Evolutionary conservation across 2,797 vertebrate species (phyloP).

Genomic region (Anguilla megastoma): DNA sequence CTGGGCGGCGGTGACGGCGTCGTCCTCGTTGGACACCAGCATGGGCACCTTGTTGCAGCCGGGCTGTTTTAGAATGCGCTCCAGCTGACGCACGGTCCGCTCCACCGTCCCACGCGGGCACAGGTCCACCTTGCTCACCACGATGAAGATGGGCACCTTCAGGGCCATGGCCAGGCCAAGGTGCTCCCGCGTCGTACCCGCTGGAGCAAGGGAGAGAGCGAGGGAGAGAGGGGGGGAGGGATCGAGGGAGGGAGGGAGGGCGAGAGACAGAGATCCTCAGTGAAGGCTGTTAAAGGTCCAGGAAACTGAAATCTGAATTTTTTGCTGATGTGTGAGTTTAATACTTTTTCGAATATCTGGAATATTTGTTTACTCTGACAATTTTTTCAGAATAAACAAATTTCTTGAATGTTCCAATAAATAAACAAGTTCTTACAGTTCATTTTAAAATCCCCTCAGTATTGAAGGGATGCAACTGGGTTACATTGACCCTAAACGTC

Average conservation of each 20-base stretch:
- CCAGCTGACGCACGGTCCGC: slow-evolving; percentile 89
- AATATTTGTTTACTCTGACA: neutral
- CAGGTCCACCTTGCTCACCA: slow-evolving; percentile 93
- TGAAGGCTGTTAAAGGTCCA: too few relatives aligned
- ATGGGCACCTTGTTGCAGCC: slow-evolving; percentile 95
- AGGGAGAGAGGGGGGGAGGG: neutral
- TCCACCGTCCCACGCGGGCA: slow-evolving; percentile 86
- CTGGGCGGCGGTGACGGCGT: slow-evolving; percentile 92
- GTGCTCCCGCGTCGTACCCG: slow-evolving; percentile 93
- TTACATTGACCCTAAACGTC: neutral
- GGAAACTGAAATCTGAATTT: too few relatives aligned
- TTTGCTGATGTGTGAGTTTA: too few relatives aligned
- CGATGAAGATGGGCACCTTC: slow-evolving; percentile 96
- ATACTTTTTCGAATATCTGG: neutral
- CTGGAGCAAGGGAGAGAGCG: slow-evolving; percentile 57
- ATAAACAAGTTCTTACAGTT: neutral
- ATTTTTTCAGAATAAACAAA: neutral
- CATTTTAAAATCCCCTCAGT: neutral
- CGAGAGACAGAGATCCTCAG: neutral
- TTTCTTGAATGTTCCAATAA: neutral
- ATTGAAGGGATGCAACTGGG: neutral
- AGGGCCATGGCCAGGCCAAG: slow-evolving; percentile 94
- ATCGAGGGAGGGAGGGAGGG: neutral
- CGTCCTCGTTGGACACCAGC: slow-evolving; percentile 82
- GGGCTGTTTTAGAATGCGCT: slow-evolving; percentile 90